Conservation (phyloP, 1,140 invertebrate genomes). For the Drosophila pallidifrons region DNA sequence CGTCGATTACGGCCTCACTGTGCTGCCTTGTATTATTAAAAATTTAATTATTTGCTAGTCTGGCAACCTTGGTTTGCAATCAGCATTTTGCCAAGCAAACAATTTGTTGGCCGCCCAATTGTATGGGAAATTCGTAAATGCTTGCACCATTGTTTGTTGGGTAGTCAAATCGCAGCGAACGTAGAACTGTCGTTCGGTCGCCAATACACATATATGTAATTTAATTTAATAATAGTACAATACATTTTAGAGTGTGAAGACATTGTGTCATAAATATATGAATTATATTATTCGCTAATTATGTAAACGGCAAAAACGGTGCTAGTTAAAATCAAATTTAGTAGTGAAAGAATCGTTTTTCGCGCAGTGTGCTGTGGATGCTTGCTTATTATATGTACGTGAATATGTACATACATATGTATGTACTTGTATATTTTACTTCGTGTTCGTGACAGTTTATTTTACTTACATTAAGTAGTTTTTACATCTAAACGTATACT, state of each 20-base stretch:
- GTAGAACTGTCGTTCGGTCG: slow-evolving; percentile 51
- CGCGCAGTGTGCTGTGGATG: slow-evolving; percentile 51
- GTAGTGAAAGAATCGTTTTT: slow-evolving; percentile 46
- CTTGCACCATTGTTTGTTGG: slow-evolving; percentile 83
- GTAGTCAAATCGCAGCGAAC: slow-evolving; percentile 43
- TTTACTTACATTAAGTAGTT: slow-evolving; percentile 40
- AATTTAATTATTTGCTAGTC: slow-evolving; percentile 86
- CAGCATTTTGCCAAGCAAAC: slow-evolving; percentile 39
- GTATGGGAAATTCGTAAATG: slow-evolving; percentile 87
- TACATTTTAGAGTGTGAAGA: slow-evolving; percentile 34
- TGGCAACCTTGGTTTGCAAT: slow-evolving; percentile 34
- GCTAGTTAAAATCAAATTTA: slow-evolving; percentile 33
- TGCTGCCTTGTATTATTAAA: slow-evolving; percentile 87
- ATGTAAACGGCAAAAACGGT: slow-evolving; percentile 40
- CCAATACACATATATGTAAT: slow-evolving; percentile 49
- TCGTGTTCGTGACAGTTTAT: slow-evolving; percentile 55
- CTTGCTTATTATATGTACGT: slow-evolving; percentile 44
- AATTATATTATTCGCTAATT: slow-evolving; percentile 36
- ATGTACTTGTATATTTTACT: slow-evolving; percentile 43
- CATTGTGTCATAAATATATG: slow-evolving; percentile 31
- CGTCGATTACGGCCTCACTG: no score
- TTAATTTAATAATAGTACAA: slow-evolving; percentile 56
- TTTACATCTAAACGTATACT: slow-evolving; percentile 29
- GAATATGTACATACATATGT: slow-evolving; percentile 42
- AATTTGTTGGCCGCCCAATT: slow-evolving; percentile 8